Conservation (phyloP, 2,888 invertebrate species). For the Cheilosia urbana region DNA sequence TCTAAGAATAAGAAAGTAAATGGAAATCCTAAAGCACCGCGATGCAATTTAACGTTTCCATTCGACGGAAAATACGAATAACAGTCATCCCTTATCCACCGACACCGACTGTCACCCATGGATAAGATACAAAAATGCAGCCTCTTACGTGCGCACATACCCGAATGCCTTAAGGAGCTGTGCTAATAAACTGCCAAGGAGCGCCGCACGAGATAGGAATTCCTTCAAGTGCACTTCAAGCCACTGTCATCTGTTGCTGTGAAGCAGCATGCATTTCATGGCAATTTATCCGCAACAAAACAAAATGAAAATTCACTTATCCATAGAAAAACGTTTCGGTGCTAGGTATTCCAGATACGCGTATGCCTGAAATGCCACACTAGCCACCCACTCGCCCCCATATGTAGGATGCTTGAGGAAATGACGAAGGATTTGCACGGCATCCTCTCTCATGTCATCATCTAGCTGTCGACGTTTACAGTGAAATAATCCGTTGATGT, state of each 20-base stretch:
- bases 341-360: constrained; percentile 37
- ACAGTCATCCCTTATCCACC: too few relatives aligned
- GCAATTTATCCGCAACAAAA: constrained; percentile 43
- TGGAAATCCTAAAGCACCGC: too few relatives aligned
- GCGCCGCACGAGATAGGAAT: constrained; percentile 14
- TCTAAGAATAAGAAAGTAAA: too few relatives aligned
- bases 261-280: constrained; percentile 37
- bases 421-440: constrained; percentile 26
- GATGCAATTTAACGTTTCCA: background rate
- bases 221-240: constrained; percentile 43
- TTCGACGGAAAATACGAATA: background rate
- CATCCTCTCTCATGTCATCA: constrained; percentile 10
- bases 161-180: constrained; percentile 11
- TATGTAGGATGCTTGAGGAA: background rate
- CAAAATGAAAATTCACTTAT: constrained; percentile 48
- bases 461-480: constrained; percentile 15
- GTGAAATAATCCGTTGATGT: constrained; percentile 57
- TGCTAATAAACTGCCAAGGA: constrained; percentile 54
- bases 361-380: constrained; percentile 13
- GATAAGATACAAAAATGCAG: constrained; percentile 13
- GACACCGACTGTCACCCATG: constrained; percentile 2
- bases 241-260: constrained; percentile 43
- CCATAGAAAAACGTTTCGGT: constrained; percentile 24
- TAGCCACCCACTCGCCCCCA: background rate
- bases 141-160: background rate